Conservation (phyloP, 2,888 invertebrate species). For the Drosophila mettleri region DNA sequence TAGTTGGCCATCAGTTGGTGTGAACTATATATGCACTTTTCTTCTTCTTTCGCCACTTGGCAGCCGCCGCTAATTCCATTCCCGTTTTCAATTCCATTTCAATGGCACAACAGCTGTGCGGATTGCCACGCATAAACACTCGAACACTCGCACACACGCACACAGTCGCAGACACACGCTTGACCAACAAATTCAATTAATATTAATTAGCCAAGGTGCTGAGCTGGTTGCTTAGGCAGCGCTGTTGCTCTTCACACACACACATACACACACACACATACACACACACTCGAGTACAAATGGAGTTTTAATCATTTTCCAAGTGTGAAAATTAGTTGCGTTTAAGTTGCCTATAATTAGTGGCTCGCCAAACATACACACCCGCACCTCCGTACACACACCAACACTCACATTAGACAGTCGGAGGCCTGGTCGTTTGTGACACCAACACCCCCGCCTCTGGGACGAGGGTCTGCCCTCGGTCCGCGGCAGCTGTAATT, state of each 20-base stretch:
- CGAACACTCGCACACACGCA: slow-evolving; percentile 17
- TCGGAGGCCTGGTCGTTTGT: slow-evolving; percentile 55
- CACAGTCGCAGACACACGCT: slow-evolving; percentile 30
- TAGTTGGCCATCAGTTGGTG: slow-evolving; percentile 48
- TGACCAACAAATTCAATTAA: slow-evolving; percentile 75
- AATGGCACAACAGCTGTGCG: slow-evolving; percentile 63
- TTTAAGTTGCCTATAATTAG: slow-evolving; percentile 80
- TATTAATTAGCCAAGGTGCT: slow-evolving; percentile 79
- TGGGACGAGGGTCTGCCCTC: slow-evolving; percentile 1
- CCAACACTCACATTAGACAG: slow-evolving; percentile 31
- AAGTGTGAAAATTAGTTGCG: slow-evolving; percentile 82
- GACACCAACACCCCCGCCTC: slow-evolving; percentile 48
- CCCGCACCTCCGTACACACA: slow-evolving; percentile 14
- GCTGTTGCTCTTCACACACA: slow-evolving; percentile 68
- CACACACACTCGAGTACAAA: slow-evolving; percentile 73
- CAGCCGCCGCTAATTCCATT: slow-evolving; percentile 67
- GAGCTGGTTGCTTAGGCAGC: slow-evolving; percentile 56
- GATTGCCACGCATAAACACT: slow-evolving; percentile 59
- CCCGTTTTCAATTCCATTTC: slow-evolving; percentile 38
- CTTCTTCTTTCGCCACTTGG: slow-evolving; percentile 39
- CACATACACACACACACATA: no score
- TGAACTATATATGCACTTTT: slow-evolving; percentile 58
- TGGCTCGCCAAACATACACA: slow-evolving; percentile 40
- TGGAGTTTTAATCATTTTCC: slow-evolving; percentile 85
- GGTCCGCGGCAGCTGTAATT: slow-evolving; percentile 64